These are phyloP conservation scores for Temnothorax curvispinosus DNA, from an alignment of 1,140 invertebrate species.

Conservation along the genomic window DNA sequence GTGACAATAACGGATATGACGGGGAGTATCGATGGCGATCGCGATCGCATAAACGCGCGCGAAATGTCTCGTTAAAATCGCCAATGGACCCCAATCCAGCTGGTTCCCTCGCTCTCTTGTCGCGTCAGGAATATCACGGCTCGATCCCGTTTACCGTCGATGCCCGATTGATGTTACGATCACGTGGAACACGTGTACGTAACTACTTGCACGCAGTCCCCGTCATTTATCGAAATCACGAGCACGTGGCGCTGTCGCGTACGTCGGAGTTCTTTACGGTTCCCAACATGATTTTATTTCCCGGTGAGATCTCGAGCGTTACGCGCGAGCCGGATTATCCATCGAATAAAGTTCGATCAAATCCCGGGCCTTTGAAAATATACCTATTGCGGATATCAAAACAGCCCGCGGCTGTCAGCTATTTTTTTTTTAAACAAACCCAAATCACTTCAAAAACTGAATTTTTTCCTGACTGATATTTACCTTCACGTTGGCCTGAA, in stretches of 20 bases:
- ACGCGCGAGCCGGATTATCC: neutral
- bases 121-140: neutral
- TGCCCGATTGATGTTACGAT: constrained; percentile 66
- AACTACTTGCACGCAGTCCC: constrained; percentile 63
- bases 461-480: neutral
- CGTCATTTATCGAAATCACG: constrained; percentile 47
- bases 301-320: neutral
- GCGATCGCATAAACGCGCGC: constrained; percentile 35
- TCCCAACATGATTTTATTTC: constrained; percentile 27
- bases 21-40: neutral
- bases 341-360: constrained; percentile 40
- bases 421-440: neutral
- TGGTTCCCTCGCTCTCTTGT: no score
- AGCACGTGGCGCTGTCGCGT: constrained; percentile 41
- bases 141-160: constrained; percentile 29
- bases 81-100: neutral
- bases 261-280: constrained; percentile 23
- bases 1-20: constrained; percentile 39
- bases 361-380: neutral
- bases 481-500: neutral
- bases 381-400: neutral
- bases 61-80: constrained; percentile 54
- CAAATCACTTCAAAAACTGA: neutral
- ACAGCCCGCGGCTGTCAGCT: neutral
- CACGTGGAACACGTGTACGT: constrained; percentile 65